phyloP scores from a whole-genome alignment of 2,113 vertebrate species.

The Corydoras sp. region DNA sequence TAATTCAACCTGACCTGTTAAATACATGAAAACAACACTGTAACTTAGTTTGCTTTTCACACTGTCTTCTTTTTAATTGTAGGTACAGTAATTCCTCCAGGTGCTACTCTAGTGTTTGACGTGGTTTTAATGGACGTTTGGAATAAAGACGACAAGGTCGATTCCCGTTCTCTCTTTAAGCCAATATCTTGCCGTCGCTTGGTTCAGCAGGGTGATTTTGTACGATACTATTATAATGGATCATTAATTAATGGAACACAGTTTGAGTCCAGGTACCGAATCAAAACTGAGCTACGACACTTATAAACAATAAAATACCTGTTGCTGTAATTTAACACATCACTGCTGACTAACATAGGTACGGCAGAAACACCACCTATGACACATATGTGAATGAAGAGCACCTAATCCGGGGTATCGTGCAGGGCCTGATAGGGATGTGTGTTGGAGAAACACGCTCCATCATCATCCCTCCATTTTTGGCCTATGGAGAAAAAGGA shows the following conservation, averaged over 20 bases:
- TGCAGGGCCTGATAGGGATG: conserved; percentile 90
- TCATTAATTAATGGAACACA: conserved; percentile 79
- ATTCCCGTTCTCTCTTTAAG: conserved; percentile 70
- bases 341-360: conserved; percentile 63
- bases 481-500: conserved; percentile 91
- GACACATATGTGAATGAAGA: conserved; percentile 85
- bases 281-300: not conserved
- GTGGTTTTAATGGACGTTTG: conserved; percentile 86
- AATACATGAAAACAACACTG: too few species aligned
- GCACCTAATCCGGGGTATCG: conserved; percentile 91
- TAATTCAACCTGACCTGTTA: too few species aligned
- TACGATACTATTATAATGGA: conserved; percentile 93
- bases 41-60: not conserved
- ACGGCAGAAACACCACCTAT: conserved; percentile 75
- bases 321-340: conserved; percentile 31
- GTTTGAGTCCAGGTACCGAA: conserved; percentile 85
- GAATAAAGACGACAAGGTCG: conserved; percentile 83
- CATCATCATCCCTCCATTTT: conserved; percentile 85
- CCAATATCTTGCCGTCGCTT: conserved; percentile 77
- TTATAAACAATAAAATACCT: not conserved
- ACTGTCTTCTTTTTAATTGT: not conserved
- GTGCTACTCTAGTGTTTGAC: conserved; percentile 87
- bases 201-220: conserved; percentile 80
- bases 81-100: conserved; percentile 86
- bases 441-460: conserved; percentile 89